Evolutionary conservation across 1,140 invertebrate species (phyloP).

Genomic region (Tribolium madens): DNA sequence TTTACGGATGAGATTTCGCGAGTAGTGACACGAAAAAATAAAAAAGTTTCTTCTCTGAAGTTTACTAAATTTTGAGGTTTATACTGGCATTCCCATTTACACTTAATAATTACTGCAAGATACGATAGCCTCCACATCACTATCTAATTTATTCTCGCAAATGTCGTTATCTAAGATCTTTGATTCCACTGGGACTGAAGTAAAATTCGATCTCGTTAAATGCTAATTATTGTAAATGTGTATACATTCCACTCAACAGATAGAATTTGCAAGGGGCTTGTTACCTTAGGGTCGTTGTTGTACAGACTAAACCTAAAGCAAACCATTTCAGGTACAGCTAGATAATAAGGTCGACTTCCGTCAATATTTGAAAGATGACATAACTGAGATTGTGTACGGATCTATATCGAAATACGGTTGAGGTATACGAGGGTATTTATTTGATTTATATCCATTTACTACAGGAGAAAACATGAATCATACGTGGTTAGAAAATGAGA

Average conservation of each 20-base stretch:
- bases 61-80: neutral
- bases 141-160: too few relatives aligned
- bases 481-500: constrained; percentile 45
- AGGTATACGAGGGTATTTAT: constrained; percentile 20
- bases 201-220: neutral
- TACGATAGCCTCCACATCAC: too few relatives aligned
- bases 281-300: constrained; percentile 11
- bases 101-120: constrained; percentile 18
- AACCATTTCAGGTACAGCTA: constrained; percentile 11
- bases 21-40: neutral
- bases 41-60: constrained; percentile 4
- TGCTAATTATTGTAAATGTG: neutral
- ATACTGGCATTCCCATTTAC: neutral
- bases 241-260: neutral
- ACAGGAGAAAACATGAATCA: constrained; percentile 30
- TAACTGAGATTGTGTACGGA: constrained; percentile 26
- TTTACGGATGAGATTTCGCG: neutral
- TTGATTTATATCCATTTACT: constrained; percentile 41
- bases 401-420: constrained; percentile 33
- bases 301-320: constrained; percentile 11
- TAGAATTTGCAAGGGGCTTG: neutral
- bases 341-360: constrained; percentile 39
- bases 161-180: neutral
- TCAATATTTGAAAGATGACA: constrained; percentile 42
- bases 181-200: neutral